Percentiles rank a stretch among this genome's conserved stretches.
Conservation (phyloP, 1,140 invertebrate genomes). For the Zaprionus davidi region DNA sequence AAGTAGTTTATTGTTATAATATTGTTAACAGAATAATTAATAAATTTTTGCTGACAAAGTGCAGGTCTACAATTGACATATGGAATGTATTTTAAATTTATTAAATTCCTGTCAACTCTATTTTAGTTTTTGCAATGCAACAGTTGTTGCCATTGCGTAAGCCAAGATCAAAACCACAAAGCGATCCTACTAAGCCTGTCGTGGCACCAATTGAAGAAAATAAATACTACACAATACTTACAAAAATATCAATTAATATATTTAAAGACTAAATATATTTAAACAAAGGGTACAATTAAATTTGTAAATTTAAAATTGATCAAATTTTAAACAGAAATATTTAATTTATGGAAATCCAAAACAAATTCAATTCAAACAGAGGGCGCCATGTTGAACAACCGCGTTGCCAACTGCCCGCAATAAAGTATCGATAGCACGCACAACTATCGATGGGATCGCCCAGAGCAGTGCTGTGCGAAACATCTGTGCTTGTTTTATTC, state of each 20-base stretch:
- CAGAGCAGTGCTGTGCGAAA: slow-evolving; percentile 24
- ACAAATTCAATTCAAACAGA: background rate
- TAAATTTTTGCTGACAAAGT: background rate
- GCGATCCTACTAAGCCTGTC: background rate
- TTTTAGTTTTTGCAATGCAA: background rate
- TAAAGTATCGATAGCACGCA: slow-evolving; percentile 8
- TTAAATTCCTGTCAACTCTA: background rate
- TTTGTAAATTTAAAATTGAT: too few species aligned
- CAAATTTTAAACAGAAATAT: background rate
- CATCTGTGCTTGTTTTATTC: slow-evolving; percentile 38
- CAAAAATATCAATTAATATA: too few species aligned
- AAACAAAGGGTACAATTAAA: too few species aligned
- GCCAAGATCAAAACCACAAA: background rate
- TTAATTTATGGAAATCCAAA: background rate
- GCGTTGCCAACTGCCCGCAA: slow-evolving; percentile 36
- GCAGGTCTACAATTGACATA: too few species aligned
- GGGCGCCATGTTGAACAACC: slow-evolving; percentile 25
- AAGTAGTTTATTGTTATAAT: background rate
- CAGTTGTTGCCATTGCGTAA: background rate
- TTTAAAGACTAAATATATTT: too few species aligned
- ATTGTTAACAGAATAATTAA: background rate
- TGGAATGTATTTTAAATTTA: background rate
- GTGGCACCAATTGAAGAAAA: background rate
- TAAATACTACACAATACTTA: too few species aligned
- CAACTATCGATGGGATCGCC: background rate